Evolutionary conservation across 2,797 vertebrate species (phyloP).

Genomic region (Rallus crepitans): DNA sequence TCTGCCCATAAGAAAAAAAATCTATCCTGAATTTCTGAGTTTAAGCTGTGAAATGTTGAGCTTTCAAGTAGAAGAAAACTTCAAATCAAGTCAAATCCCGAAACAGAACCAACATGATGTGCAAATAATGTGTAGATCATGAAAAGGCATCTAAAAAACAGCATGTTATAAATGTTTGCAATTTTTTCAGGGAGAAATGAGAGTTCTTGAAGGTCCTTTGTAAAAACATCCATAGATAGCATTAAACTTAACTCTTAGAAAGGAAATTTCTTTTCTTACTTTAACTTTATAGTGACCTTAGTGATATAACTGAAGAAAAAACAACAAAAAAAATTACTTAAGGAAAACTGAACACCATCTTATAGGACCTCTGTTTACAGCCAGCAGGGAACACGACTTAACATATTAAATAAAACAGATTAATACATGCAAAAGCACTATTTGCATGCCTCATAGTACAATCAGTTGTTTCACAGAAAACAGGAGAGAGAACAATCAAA

Average conservation of each 20-base stretch:
- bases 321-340: not conserved
- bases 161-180: not conserved
- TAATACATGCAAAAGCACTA: not conserved
- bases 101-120: not conserved
- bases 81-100: not conserved
- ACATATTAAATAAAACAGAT: not conserved
- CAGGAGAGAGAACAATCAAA: not conserved
- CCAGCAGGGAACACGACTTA: not conserved
- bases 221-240: not conserved
- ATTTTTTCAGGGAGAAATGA: not conserved
- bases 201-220: not conserved
- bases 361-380: not conserved
- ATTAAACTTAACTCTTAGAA: not conserved
- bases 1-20: not conserved
- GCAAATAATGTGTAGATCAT: not conserved
- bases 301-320: not conserved
- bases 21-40: not conserved
- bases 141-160: not conserved
- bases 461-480: not conserved
- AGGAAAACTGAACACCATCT: not conserved
- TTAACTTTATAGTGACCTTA: not conserved
- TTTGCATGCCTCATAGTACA: not conserved
- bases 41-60: not conserved
- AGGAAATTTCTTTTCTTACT: not conserved
- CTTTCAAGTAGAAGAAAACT: not conserved